Conservation (phyloP, 1,140 invertebrate genomes). For the Aradophagus sp. region DNA sequence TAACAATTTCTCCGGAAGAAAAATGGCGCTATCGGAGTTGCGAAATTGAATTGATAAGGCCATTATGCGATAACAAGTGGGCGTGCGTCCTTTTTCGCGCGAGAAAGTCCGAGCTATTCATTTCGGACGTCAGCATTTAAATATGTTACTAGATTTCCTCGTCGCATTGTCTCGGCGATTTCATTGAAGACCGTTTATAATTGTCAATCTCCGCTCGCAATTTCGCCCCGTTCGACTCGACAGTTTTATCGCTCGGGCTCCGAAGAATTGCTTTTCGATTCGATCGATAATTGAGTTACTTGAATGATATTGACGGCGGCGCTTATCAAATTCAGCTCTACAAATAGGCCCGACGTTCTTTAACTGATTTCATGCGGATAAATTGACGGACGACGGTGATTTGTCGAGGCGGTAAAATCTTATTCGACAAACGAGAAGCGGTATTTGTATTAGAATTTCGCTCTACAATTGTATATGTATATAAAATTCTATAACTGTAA, state of each 20-base stretch:
- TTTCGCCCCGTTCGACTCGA: constrained; percentile 14
- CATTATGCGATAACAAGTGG: constrained; percentile 28
- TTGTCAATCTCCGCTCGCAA: constrained; percentile 17
- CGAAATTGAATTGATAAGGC: constrained; percentile 35
- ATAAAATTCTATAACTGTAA: no score
- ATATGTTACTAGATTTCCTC: constrained; percentile 24
- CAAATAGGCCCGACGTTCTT: no score
- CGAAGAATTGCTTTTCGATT: constrained; percentile 22
- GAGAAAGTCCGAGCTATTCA: constrained; percentile 16
- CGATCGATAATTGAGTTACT: constrained; percentile 24
- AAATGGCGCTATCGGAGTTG: constrained; percentile 10
- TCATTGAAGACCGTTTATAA: no score
- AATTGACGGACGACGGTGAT: no score
- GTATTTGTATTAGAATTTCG: no score
- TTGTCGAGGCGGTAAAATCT: no score
- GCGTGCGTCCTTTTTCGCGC: constrained; percentile 15
- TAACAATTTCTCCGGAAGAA: constrained; percentile 8
- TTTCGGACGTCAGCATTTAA: constrained; percentile 22
- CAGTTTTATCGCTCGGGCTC: constrained; percentile 18
- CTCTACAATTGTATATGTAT: no score
- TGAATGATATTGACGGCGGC: no score
- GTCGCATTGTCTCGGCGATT: no score
- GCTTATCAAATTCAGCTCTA: no score
- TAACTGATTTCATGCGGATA: no score
- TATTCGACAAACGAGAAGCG: no score